Percentiles rank a stretch among this genome's conserved stretches.
phyloP scores from a whole-genome alignment of 1,140 invertebrate species.

The Metopolophium dirhodum region DNA sequence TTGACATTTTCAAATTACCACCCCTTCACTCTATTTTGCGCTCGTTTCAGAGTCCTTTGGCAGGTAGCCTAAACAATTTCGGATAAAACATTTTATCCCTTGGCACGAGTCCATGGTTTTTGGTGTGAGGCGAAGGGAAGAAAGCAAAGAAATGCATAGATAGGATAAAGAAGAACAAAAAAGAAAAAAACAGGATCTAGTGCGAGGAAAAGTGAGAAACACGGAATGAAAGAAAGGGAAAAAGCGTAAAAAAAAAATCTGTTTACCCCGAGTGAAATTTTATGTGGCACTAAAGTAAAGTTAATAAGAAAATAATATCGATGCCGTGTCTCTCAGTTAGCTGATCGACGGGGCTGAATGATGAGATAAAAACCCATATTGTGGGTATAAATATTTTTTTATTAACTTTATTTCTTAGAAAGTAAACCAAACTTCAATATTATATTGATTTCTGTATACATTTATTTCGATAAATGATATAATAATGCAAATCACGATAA shows the following conservation, averaged over 20 bases:
- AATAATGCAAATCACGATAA: not conserved
- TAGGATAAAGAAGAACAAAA: not conserved
- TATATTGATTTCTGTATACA: not conserved
- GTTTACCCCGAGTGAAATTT: slow-evolving; percentile 15
- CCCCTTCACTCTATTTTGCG: slow-evolving; percentile 41
- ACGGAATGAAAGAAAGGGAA: not conserved
- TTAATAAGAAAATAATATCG: slow-evolving; percentile 44
- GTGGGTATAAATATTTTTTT: not conserved
- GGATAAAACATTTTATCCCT: slow-evolving; percentile 56
- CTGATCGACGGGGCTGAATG: slow-evolving; percentile 28
- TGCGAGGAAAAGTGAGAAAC: not conserved
- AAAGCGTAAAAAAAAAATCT: not conserved
- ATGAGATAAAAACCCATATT: slow-evolving; percentile 15
- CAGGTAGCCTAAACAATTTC: slow-evolving; percentile 55
- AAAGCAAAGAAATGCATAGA: slow-evolving; percentile 35
- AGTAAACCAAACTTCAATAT: slow-evolving; percentile 9
- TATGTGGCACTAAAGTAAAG: slow-evolving; percentile 13
- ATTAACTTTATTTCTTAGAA: not conserved
- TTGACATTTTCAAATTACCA: slow-evolving; percentile 52
- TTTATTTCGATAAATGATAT: not conserved
- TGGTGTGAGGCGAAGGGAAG: slow-evolving; percentile 20
- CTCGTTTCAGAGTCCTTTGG: slow-evolving; percentile 41
- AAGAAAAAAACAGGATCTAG: not conserved
- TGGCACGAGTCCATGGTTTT: slow-evolving; percentile 44
- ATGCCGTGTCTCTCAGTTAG: not conserved